Percentiles rank a stretch among this genome's conserved stretches.
Evolutionary conservation across 2,113 vertebrate species (phyloP).

Genomic region (Phasianus colchicus): DNA sequence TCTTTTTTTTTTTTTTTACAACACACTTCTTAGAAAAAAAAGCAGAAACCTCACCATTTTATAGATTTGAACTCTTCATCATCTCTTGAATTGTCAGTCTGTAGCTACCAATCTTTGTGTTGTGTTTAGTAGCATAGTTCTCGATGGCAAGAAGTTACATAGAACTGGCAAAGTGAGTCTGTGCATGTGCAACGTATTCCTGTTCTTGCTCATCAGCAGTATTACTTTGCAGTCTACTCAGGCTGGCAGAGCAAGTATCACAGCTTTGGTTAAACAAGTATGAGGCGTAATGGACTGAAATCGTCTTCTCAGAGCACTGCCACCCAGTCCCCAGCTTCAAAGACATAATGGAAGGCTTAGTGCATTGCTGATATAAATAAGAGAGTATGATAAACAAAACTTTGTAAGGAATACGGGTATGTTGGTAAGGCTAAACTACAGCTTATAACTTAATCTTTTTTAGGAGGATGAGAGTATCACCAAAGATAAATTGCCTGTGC

Average conservation of each 20-base stretch:
- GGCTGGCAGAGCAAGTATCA: not conserved
- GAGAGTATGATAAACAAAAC: not conserved
- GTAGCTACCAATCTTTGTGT: not conserved
- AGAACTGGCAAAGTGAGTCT: not conserved
- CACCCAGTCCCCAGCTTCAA: not conserved
- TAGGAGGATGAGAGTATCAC: not conserved
- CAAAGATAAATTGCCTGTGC: not conserved
- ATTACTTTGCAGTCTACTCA: not conserved
- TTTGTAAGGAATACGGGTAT: not conserved
- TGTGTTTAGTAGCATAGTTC: not conserved
- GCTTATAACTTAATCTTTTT: not conserved
- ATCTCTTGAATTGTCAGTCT: not conserved
- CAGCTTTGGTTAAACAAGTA: not conserved
- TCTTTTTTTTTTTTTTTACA: not conserved
- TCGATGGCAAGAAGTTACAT: not conserved
- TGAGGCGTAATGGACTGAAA: not conserved
- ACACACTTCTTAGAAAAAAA: not conserved
- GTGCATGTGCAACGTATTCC: not conserved
- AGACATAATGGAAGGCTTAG: not conserved
- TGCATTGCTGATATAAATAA: not conserved
- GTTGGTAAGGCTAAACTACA: not conserved
- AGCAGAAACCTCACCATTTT: not conserved
- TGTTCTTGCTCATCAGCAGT: not conserved
- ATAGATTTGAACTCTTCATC: not conserved
- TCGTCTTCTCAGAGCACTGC: not conserved